These are phyloP conservation scores for Drosophila quadrilineata DNA, from an alignment of 1,140 invertebrate genomes.

Conservation along the genomic window DNA sequence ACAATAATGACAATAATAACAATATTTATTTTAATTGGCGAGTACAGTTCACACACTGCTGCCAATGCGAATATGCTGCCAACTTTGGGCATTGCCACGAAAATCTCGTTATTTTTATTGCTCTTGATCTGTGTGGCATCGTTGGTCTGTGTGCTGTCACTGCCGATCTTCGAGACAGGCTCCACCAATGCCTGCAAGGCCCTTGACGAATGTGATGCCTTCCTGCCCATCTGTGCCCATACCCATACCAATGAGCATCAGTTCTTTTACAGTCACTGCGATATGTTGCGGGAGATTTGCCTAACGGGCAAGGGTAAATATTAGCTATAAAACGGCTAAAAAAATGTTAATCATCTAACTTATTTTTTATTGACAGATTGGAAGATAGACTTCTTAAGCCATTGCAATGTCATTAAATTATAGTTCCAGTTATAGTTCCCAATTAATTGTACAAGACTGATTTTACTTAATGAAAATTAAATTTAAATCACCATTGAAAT, in stretches of 20 bases:
- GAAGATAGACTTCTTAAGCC: constrained; percentile 64
- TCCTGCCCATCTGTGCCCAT: constrained; percentile 63
- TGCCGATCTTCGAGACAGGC: constrained; percentile 50
- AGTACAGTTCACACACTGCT: background rate
- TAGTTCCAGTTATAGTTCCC: constrained; percentile 6
- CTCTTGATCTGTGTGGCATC: constrained; percentile 35
- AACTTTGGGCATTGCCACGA: constrained; percentile 6
- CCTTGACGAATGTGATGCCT: constrained; percentile 59
- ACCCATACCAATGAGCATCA: constrained; percentile 59
- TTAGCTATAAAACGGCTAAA: background rate
- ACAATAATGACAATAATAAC: background rate
- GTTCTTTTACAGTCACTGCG: constrained; percentile 77
- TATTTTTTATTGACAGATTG: constrained; percentile 53
- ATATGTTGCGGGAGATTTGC: constrained; percentile 70
- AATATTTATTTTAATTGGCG: background rate
- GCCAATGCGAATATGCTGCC: constrained; percentile 4
- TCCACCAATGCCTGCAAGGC: constrained; percentile 32
- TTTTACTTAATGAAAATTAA: constrained; percentile 4
- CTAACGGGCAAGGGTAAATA: constrained; percentile 70
- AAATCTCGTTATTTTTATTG: constrained; percentile 36
- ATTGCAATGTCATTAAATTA: constrained; percentile 66
- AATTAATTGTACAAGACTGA: constrained; percentile 27
- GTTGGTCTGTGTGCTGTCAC: constrained; percentile 28
- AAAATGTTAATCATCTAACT: background rate
- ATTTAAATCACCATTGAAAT: constrained; percentile 9